Conservation (phyloP, 1,140 invertebrate genomes). For the Drosophila neocordata region DNA sequence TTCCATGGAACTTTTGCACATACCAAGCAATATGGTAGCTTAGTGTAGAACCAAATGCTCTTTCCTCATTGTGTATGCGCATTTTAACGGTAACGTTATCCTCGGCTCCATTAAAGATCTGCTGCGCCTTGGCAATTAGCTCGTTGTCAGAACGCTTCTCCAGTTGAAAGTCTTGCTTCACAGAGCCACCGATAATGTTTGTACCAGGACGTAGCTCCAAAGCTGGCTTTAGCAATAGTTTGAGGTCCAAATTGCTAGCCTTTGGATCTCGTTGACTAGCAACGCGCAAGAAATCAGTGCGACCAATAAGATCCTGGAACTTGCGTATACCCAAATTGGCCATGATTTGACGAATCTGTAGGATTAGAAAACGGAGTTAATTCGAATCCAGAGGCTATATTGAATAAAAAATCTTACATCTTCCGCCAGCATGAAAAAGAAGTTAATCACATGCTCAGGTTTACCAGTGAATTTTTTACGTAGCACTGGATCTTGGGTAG, state of each 20-base stretch:
- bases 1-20: slow-evolving; percentile 63
- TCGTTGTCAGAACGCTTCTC: slow-evolving; percentile 94
- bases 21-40: slow-evolving; percentile 97
- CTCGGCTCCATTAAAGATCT: slow-evolving; percentile 89
- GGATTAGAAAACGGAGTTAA: not conserved
- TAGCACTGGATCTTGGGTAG: slow-evolving; percentile 97
- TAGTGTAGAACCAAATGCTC: slow-evolving; percentile 96
- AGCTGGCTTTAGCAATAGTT: slow-evolving; percentile 94
- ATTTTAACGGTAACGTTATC: slow-evolving; percentile 89
- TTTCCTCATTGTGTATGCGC: slow-evolving; percentile 94
- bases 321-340: slow-evolving; percentile 93
- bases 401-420: slow-evolving; percentile 87
- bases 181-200: slow-evolving; percentile 95
- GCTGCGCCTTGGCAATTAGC: slow-evolving; percentile 89
- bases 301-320: slow-evolving; percentile 97
- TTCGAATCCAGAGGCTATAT: too few species aligned
- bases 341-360: slow-evolving; percentile 92
- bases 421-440: slow-evolving; percentile 98
- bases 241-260: slow-evolving; percentile 93
- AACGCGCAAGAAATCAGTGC: slow-evolving; percentile 93
- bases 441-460: slow-evolving; percentile 99
- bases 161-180: slow-evolving; percentile 94
- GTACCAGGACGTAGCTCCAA: slow-evolving; percentile 93
- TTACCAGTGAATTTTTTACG: slow-evolving; percentile 98
- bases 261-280: slow-evolving; percentile 87